Conservation (phyloP, 2,113 vertebrate genomes). For the Neolamprologus sp. region DNA sequence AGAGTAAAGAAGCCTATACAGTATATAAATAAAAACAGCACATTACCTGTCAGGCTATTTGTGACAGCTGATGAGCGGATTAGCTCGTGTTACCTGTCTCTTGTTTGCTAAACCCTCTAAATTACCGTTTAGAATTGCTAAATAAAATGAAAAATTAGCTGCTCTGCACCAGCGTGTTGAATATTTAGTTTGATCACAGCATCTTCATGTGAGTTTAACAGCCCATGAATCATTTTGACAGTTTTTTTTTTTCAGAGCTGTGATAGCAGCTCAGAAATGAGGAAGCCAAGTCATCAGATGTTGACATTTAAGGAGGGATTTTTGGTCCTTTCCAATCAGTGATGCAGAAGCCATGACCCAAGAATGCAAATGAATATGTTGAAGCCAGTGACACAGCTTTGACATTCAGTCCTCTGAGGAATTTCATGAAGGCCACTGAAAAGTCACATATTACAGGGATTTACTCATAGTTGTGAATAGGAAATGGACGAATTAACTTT, state of each 20-base stretch:
- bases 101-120: background rate
- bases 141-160: background rate
- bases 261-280: background rate
- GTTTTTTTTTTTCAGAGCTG: background rate
- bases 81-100: background rate
- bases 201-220: background rate
- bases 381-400: slow-evolving; percentile 11
- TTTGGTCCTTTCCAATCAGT: slow-evolving; percentile 10
- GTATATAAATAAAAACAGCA: background rate
- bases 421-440: background rate
- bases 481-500: background rate
- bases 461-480: background rate
- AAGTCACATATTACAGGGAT: background rate
- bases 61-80: background rate
- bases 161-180: background rate
- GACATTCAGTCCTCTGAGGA: slow-evolving; percentile 51
- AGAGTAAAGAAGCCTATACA: background rate
- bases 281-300: slow-evolving; percentile 24
- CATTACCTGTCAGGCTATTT: background rate
- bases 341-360: background rate
- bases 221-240: background rate
- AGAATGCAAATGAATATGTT: slow-evolving; percentile 45
- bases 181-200: background rate
- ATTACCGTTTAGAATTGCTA: background rate
- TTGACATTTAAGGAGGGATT: slow-evolving; percentile 48